A percentile compares a stretch with the other conserved stretches of the same genome.
phyloP scores from a whole-genome alignment of 2,797 vertebrate species.

The Syngnathus acus region DNA sequence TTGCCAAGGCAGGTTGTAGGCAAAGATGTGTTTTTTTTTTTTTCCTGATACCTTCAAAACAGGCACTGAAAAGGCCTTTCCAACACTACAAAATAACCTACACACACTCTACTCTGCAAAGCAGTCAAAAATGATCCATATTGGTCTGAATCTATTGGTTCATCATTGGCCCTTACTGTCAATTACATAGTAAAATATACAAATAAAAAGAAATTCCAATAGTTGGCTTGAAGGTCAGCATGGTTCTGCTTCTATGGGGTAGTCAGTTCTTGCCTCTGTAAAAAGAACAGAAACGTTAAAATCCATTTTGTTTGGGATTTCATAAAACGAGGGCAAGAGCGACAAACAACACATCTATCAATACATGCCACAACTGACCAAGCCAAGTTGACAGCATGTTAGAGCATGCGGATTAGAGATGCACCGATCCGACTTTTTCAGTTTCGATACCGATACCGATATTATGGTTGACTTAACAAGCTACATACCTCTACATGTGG shows the following conservation, averaged over 20 bases:
- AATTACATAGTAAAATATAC: slow-evolving; percentile 35
- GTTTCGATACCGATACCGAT: no score
- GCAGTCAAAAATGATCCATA: slow-evolving; percentile 20
- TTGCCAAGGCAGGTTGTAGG: slow-evolving; percentile 31
- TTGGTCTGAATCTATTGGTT: slow-evolving; percentile 16
- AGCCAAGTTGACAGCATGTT: slow-evolving; percentile 38
- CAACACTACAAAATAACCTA: slow-evolving; percentile 12
- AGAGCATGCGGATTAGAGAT: slow-evolving; percentile 47
- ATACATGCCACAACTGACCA: slow-evolving; percentile 27
- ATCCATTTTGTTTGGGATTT: slow-evolving; percentile 6
- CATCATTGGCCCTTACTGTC: slow-evolving; percentile 38
- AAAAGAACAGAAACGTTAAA: slow-evolving; percentile 8
- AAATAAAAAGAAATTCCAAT: slow-evolving; percentile 22
- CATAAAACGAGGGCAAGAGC: neutral
- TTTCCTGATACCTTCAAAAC: slow-evolving; percentile 13
- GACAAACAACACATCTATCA: neutral
- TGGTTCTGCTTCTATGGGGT: slow-evolving; percentile 34
- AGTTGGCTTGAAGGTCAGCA: slow-evolving; percentile 53
- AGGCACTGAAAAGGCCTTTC: slow-evolving; percentile 34
- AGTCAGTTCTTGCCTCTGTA: slow-evolving; percentile 61
- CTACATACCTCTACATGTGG: no score
- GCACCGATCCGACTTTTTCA: no score
- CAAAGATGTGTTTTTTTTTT: slow-evolving; percentile 27
- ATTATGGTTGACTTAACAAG: no score
- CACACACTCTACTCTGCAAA: neutral